Percentiles rank a stretch among this genome's conserved stretches.
Evolutionary conservation across 2,888 invertebrate genomes (phyloP).

Genomic region (Pollenia labialis): DNA sequence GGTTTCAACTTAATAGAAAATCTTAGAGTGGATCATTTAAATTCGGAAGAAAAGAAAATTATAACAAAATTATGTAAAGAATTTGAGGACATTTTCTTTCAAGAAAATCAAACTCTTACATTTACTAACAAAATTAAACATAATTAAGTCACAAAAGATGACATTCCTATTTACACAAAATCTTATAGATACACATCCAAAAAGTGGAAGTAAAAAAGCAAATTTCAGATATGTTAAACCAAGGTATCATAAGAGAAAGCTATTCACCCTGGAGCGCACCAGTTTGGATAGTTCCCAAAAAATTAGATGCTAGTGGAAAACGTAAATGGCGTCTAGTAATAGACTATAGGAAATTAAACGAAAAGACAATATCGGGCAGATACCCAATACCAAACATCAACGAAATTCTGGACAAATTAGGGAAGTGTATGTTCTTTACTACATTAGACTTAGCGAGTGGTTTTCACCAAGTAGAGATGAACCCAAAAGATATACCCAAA

Average conservation of each 20-base stretch:
- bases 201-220: conserved; percentile 11
- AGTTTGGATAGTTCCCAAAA: conserved; percentile 41
- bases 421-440: no score
- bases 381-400: no score
- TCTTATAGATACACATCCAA: conserved; percentile 35
- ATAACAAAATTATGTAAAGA: conserved; percentile 45
- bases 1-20: conserved; percentile 2
- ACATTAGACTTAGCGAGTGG: no score
- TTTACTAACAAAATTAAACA: conserved; percentile 51
- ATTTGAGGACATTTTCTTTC: no score
- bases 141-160: conserved; percentile 22
- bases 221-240: conserved; percentile 28
- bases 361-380: no score
- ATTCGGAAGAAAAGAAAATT: conserved; percentile 26
- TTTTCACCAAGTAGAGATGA: no score
- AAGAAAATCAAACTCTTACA: no score
- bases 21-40: conserved; percentile 3
- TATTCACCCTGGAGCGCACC: conserved; percentile 55
- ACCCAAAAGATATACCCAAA: no score
- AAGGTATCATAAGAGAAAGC: conserved; percentile 59
- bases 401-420: no score
- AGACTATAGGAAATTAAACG: no score
- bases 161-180: conserved; percentile 11
- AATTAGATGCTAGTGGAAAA: conserved; percentile 52
- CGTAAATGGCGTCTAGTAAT: conserved; percentile 54